Evolutionary conservation across 2,113 vertebrate genomes (phyloP).

Genomic region (Sinocyclocheilus rhinocerous): DNA sequence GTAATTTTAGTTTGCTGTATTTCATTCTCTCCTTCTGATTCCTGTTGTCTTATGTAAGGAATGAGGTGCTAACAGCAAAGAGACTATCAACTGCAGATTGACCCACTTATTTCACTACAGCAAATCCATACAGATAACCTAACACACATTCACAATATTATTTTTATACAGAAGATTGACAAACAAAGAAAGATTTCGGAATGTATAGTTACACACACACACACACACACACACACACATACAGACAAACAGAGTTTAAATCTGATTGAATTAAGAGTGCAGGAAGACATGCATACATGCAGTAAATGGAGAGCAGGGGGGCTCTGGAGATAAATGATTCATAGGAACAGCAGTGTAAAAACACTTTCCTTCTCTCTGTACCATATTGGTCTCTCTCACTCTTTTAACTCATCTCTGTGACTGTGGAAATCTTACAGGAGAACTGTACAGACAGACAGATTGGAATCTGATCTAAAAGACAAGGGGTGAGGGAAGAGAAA

Average conservation of each 20-base stretch:
- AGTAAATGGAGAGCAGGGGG: neutral
- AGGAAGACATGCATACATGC: constrained; percentile 3
- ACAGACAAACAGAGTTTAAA: neutral
- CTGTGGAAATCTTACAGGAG: constrained; percentile 14
- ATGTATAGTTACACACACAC: neutral
- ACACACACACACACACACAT: no score
- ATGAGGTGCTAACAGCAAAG: constrained; percentile 36
- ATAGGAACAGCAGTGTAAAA: constrained; percentile 32
- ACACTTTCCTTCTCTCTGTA: constrained; percentile 6
- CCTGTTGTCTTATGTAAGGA: constrained; percentile 40
- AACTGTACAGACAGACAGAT: constrained; percentile 23
- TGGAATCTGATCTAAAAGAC: constrained; percentile 30
- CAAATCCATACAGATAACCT: constrained; percentile 22
- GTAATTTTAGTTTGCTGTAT: constrained; percentile 40
- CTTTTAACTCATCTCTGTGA: neutral
- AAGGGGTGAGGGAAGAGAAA: neutral
- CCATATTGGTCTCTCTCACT: neutral
- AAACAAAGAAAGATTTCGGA: neutral
- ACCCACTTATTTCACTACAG: constrained; percentile 49
- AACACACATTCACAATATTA: constrained; percentile 12
- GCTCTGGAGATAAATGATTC: constrained; percentile 34
- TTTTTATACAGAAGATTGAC: neutral
- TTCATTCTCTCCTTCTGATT: neutral
- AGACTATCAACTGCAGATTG: constrained; percentile 46
- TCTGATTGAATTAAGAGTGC: neutral